These are phyloP conservation scores for Galendromus occidentalis DNA, from an alignment of 1,140 invertebrate genomes.

Conservation along the genomic window DNA sequence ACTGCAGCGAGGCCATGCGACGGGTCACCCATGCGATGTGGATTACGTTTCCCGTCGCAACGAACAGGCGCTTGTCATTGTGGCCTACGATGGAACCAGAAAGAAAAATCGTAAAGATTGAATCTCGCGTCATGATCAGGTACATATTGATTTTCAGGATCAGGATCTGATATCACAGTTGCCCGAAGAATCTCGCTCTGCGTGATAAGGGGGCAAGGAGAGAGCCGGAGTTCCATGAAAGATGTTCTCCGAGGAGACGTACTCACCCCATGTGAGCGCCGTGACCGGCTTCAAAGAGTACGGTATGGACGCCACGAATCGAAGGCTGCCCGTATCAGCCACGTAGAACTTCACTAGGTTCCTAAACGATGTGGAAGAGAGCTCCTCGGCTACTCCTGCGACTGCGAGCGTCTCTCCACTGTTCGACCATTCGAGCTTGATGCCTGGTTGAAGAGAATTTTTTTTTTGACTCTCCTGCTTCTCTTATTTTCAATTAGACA, in stretches of 20 bases:
- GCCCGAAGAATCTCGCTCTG: too few relatives aligned
- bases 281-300: conserved; percentile 41
- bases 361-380: conserved; percentile 28
- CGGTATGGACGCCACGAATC: conserved; percentile 21
- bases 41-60: conserved; percentile 56
- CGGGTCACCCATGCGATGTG: conserved; percentile 74
- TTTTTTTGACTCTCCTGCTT: neutral
- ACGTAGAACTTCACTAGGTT: conserved; percentile 29
- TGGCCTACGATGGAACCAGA: conserved; percentile 39
- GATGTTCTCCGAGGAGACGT: too few relatives aligned
- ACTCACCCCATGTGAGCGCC: conserved; percentile 61
- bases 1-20: conserved; percentile 65
- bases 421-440: conserved; percentile 82
- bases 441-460: conserved; percentile 20
- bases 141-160: too few relatives aligned
- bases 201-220: too few relatives aligned
- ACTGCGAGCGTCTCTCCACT: conserved; percentile 74
- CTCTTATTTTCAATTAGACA: too few relatives aligned
- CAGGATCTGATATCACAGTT: too few relatives aligned
- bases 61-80: conserved; percentile 77
- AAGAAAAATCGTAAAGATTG: too few relatives aligned
- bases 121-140: too few relatives aligned
- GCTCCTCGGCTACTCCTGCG: conserved; percentile 40
- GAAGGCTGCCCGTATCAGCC: conserved; percentile 24
- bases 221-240: too few relatives aligned